Conservation (phyloP, 2,888 invertebrate species). For the Cantharis rustica region DNA sequence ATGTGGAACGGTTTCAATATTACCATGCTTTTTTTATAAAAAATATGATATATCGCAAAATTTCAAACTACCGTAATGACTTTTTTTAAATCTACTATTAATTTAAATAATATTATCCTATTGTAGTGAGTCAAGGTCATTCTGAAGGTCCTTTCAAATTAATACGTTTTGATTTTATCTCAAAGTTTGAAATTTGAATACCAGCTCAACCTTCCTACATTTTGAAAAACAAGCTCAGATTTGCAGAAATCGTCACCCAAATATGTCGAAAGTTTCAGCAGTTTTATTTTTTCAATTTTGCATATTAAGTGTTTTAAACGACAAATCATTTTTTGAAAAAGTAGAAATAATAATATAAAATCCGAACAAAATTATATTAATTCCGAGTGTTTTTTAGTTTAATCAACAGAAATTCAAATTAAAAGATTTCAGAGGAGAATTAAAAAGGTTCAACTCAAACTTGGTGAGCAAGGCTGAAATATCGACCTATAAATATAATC, state of each 20-base stretch:
- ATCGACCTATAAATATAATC: background rate
- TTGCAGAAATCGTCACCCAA: background rate
- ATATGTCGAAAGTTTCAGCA: background rate
- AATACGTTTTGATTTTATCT: background rate
- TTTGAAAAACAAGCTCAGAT: background rate
- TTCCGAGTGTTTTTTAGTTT: background rate
- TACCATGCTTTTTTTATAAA: background rate
- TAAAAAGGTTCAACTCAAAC: background rate
- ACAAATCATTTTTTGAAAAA: background rate
- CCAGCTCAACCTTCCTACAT: background rate
- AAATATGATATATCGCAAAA: too few species aligned
- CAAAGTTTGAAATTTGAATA: background rate
- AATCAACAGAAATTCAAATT: background rate
- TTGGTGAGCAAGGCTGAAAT: background rate
- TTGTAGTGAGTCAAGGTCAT: background rate
- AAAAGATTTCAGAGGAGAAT: background rate
- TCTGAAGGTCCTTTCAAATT: background rate
- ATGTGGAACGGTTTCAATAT: background rate
- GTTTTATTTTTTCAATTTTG: background rate
- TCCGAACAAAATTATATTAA: background rate
- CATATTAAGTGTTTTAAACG: background rate
- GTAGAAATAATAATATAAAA: background rate
- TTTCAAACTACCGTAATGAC: background rate
- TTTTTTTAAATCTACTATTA: background rate
- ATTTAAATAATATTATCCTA: background rate